Percentiles rank a stretch among this genome's conserved stretches.
Evolutionary conservation across 2,113 vertebrate species (phyloP).

Genomic region (Grallaria varia): DNA sequence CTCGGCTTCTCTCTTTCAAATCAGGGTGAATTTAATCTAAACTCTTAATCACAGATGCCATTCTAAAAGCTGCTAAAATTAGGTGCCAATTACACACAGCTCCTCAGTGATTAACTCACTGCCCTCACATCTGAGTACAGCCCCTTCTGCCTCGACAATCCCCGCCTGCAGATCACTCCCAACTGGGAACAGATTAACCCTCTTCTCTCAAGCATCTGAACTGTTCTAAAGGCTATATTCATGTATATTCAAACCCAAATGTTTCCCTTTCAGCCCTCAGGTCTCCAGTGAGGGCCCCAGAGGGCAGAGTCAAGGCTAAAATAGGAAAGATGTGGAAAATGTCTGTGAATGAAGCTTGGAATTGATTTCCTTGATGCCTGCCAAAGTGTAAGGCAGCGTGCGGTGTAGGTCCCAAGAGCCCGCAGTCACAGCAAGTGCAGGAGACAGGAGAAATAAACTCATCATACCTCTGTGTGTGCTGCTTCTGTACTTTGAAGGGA

Average conservation of each 20-base stretch:
- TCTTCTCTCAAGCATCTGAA: background rate
- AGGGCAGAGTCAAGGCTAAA: background rate
- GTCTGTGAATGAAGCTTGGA: background rate
- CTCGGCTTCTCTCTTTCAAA: background rate
- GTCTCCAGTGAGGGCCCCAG: background rate
- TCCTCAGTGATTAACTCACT: conserved; percentile 18
- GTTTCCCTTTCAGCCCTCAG: background rate
- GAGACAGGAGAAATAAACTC: background rate
- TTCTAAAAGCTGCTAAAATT: background rate
- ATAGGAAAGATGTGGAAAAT: background rate
- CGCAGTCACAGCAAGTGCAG: background rate
- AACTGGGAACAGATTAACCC: background rate
- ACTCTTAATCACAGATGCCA: conserved; percentile 8
- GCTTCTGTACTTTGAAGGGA: background rate
- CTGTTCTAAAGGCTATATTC: background rate
- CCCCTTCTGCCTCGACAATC: background rate
- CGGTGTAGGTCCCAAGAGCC: background rate
- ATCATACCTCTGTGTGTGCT: background rate
- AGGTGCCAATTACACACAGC: background rate
- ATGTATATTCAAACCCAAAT: background rate
- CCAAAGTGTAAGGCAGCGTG: fast-evolving
- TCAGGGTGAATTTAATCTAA: conserved; percentile 17
- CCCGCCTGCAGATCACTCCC: background rate
- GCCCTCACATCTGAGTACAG: background rate
- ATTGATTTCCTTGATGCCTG: background rate